Base-by-base conservation (phyloP, 92 coral and sea anemone genomes). In the Muricea muricata region DNA sequence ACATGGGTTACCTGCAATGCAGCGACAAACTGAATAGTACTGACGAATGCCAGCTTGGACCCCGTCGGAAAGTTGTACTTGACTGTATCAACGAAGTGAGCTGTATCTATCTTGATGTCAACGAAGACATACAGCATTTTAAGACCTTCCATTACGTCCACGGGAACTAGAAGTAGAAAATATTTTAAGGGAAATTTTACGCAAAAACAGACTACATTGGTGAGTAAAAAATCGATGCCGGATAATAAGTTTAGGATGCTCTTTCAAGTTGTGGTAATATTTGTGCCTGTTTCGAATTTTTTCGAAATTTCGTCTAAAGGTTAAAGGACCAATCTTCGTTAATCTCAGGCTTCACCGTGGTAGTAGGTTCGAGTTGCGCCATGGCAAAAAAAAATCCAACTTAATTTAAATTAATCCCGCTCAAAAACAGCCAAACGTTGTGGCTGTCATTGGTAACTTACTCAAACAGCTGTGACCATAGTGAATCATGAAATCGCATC, bases 1-100 rank as follows among this genome's bases (percentile, higher is more conserved):
- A n/a, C n/a, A n/a, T n/a, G n/a, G n/a, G n/a, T n/a, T 23, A 95
- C 98, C 93, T 95, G 98, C 24, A 95, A 87, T n/a, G 98, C 91
- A 26, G 98, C 94, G 47, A 93, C 98, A 88, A 95, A 95, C 65
- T 95, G 98, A 57, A 95, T 91, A 41, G 98, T 95, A 81, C 98
- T 95, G 45, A 95, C 92, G 28, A 95, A 82, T 7, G 98, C 94
- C 58, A 95, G 83, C 6, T 89, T 87, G 14, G 94, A 63, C 30
- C 97, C 97, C 14, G 88, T 67, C 23, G 91, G 86, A 50, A 95
- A 91, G 79, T 93, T 95, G 39, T 84, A 87, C 73, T 90, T 66
- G 70, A 95, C 82, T 12, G 91, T 93, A 72, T 95, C 97, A 66
- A 95, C 91, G 84, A 95, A 92, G 37, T 95, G 98, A 20, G 88